These are phyloP conservation scores for Hoplias malabaricus DNA, from an alignment of 2,113 vertebrate species.

Conservation along the genomic window DNA sequence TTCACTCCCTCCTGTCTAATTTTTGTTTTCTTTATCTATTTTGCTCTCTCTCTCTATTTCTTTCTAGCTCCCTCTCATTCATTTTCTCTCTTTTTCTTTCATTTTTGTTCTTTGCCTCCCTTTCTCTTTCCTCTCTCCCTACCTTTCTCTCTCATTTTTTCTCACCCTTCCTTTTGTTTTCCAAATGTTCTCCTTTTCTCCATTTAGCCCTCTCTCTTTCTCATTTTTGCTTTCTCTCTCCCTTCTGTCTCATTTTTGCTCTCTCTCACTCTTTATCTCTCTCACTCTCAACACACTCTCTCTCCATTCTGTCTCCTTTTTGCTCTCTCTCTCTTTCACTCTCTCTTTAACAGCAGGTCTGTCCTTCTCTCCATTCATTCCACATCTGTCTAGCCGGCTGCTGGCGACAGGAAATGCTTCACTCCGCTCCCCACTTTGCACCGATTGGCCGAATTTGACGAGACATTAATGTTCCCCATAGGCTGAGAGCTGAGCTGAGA, in stretches of 20 bases:
- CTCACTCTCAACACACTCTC: not conserved
- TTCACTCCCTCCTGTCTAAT: no score
- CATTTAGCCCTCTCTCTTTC: not conserved
- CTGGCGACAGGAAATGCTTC: slow-evolving; percentile 50
- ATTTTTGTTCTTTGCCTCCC: not conserved
- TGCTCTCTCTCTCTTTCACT: not conserved
- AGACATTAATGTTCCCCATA: slow-evolving; percentile 72
- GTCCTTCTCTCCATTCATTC: slow-evolving; percentile 9
- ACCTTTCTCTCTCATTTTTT: not conserved
- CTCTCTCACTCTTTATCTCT: not conserved
- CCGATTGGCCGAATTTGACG: slow-evolving; percentile 71
- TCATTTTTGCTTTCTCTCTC: not conserved
- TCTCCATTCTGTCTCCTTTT: not conserved
- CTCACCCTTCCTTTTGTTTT: not conserved
- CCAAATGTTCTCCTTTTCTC: not conserved
- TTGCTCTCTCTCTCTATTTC: not conserved
- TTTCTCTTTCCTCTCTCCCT: not conserved
- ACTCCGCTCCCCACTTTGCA: slow-evolving; percentile 26
- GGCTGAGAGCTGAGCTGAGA: slow-evolving; percentile 61
- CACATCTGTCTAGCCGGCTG: slow-evolving; percentile 35
- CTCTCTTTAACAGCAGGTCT: not conserved
- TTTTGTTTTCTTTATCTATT: not conserved
- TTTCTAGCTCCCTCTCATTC: no score
- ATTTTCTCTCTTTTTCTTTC: not conserved
- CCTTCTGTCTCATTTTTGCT: not conserved